These are phyloP conservation scores for Masnerella sp. DNA, from an alignment of 2,888 invertebrate species.

Conservation along the genomic window DNA sequence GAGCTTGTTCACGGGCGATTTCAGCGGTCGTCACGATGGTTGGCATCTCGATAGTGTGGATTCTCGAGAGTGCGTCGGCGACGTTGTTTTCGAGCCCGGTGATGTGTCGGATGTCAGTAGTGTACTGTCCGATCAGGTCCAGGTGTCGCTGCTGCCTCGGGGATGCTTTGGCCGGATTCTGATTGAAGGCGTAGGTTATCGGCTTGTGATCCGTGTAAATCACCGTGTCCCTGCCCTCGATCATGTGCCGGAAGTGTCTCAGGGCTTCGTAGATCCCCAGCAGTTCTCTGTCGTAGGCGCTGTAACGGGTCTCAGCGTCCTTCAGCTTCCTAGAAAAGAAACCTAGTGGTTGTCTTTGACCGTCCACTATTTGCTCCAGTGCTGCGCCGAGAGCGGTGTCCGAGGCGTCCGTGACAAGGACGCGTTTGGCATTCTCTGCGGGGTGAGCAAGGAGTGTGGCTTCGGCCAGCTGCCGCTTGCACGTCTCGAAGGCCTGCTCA, in stretches of 20 bases:
- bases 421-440: not conserved
- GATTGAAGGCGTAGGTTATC: constrained; percentile 26
- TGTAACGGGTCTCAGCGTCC: constrained; percentile 11
- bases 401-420: constrained; percentile 27
- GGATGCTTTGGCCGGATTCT: constrained; percentile 28
- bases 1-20: constrained; percentile 12
- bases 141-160: constrained; percentile 47
- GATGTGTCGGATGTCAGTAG: constrained; percentile 50
- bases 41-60: constrained; percentile 11
- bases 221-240: constrained; percentile 40
- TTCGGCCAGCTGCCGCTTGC: not conserved
- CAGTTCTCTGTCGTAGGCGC: constrained; percentile 40
- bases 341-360: constrained; percentile 27
- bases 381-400: constrained; percentile 35
- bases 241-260: constrained; percentile 27
- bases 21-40: constrained; percentile 9
- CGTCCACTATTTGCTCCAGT: constrained; percentile 30
- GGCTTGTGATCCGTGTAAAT: constrained; percentile 47
- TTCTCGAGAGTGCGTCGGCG: constrained; percentile 26
- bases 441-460: not conserved
- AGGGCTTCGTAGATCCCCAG: constrained; percentile 21
- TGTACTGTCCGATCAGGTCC: constrained; percentile 51
- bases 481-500: not conserved
- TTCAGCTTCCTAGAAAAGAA: constrained; percentile 35
- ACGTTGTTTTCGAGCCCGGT: constrained; percentile 30